phyloP scores from a whole-genome alignment of 2,113 vertebrate species.

The Poeciliopsis occidentalis region DNA sequence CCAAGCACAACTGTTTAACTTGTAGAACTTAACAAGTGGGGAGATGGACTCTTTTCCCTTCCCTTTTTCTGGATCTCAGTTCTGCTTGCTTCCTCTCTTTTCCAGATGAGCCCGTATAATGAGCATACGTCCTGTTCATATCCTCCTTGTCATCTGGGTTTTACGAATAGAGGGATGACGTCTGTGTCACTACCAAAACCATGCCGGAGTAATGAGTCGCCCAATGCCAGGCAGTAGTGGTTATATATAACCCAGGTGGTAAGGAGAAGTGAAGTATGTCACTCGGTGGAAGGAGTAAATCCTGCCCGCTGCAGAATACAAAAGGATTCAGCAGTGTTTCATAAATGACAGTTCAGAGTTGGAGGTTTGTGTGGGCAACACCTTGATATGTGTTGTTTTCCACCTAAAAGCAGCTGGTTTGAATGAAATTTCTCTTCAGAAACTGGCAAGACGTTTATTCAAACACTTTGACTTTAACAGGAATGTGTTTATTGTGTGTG shows the following conservation, averaged over 20 bases:
- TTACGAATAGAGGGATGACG: slow-evolving; percentile 54
- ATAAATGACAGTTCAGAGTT: slow-evolving; percentile 26
- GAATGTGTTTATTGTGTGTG: neutral
- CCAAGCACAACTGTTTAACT: slow-evolving; percentile 41
- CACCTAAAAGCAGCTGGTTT: neutral
- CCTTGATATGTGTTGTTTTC: neutral
- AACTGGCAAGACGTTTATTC: neutral
- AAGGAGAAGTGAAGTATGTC: slow-evolving; percentile 58
- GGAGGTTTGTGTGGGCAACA: neutral
- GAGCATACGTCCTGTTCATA: slow-evolving; percentile 54
- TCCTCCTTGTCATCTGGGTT: slow-evolving; percentile 55
- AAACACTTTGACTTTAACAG: neutral
- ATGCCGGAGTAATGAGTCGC: slow-evolving; percentile 51
- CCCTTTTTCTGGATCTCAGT: slow-evolving; percentile 24
- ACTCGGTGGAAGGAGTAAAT: slow-evolving; percentile 39
- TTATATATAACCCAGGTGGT: slow-evolving; percentile 61
- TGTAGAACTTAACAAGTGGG: slow-evolving; percentile 54
- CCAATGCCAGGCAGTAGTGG: slow-evolving; percentile 38
- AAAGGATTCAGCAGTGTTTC: slow-evolving; percentile 21
- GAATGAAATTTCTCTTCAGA: neutral
- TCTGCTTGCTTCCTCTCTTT: slow-evolving; percentile 25
- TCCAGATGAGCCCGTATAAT: slow-evolving; percentile 38
- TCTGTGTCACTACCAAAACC: slow-evolving; percentile 54
- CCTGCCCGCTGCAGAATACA: slow-evolving; percentile 32
- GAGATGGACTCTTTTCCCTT: neutral